These are phyloP conservation scores for Psittacus erithacus DNA, from an alignment of 2,113 vertebrate species.

Conservation along the genomic window DNA sequence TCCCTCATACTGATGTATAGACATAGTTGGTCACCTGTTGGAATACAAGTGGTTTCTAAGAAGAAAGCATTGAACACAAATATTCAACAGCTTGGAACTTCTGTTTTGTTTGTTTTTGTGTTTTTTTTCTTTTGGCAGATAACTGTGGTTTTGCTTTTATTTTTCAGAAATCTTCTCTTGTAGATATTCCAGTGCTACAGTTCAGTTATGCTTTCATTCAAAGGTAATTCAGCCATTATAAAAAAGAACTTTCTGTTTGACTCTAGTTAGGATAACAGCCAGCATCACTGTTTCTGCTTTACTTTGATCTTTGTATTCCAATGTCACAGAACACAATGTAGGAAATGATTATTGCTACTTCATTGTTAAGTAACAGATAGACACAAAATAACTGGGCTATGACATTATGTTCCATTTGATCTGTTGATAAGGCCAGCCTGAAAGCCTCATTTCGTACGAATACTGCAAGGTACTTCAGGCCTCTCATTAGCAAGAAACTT, in stretches of 20 bases:
- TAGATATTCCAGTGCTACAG: conserved; percentile 91
- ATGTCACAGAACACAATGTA: neutral
- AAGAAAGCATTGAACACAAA: neutral
- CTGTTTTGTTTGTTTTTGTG: neutral
- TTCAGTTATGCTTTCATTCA: conserved; percentile 89
- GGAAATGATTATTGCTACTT: neutral
- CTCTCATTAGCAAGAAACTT: neutral
- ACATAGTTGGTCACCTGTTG: neutral
- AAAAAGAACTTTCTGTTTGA: neutral
- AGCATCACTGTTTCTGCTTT: neutral
- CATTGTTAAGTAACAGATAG: neutral
- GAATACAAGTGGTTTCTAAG: neutral
- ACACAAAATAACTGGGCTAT: neutral
- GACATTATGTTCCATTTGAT: neutral
- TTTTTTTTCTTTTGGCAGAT: neutral
- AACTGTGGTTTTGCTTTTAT: neutral
- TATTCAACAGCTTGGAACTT: neutral
- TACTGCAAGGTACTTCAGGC: neutral
- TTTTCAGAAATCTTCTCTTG: conserved; percentile 85
- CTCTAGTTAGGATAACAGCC: neutral
- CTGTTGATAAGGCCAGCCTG: neutral
- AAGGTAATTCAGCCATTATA: conserved; percentile 73
- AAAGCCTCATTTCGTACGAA: neutral
- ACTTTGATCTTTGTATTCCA: neutral
- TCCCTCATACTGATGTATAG: neutral